Percentiles rank a stretch among this genome's conserved stretches.
These are phyloP conservation scores for Meliscaeva auricollis DNA, from an alignment of 2,888 invertebrate genomes.

Conservation along the genomic window DNA sequence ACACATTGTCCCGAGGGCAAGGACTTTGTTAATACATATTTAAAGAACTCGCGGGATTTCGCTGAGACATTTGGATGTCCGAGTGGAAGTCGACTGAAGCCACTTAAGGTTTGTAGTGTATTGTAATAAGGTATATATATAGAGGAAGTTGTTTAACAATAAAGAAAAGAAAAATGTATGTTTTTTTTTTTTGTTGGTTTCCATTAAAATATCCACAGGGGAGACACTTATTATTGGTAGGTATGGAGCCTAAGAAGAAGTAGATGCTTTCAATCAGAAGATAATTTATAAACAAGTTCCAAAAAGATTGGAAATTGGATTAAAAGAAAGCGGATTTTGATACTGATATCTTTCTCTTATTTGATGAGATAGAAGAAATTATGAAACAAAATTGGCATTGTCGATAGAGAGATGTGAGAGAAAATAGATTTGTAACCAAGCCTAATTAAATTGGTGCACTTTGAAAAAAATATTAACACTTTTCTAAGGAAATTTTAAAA, in stretches of 20 bases:
- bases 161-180: neutral
- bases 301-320: neutral
- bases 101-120: conserved; percentile 77
- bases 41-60: conserved; percentile 80
- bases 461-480: no score
- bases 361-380: no score
- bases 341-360: neutral
- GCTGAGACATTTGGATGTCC: conserved; percentile 80
- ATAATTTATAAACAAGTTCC: neutral
- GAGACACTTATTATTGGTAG: neutral
- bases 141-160: neutral
- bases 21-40: conserved; percentile 78
- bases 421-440: no score
- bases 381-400: no score
- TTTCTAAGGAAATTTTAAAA: no score
- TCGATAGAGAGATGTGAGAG: no score
- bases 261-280: neutral
- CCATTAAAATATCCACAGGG: neutral
- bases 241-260: no score
- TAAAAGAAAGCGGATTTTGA: neutral
- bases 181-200: conserved; percentile 5
- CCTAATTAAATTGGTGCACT: no score
- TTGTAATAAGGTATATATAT: conserved; percentile 40
- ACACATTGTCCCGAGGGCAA: conserved; percentile 79
- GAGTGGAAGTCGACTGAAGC: conserved; percentile 78